A percentile compares a stretch with the other conserved stretches of the same genome.
phyloP scores from a whole-genome alignment of 1,140 invertebrate species.

The Drosophila sp. region DNA sequence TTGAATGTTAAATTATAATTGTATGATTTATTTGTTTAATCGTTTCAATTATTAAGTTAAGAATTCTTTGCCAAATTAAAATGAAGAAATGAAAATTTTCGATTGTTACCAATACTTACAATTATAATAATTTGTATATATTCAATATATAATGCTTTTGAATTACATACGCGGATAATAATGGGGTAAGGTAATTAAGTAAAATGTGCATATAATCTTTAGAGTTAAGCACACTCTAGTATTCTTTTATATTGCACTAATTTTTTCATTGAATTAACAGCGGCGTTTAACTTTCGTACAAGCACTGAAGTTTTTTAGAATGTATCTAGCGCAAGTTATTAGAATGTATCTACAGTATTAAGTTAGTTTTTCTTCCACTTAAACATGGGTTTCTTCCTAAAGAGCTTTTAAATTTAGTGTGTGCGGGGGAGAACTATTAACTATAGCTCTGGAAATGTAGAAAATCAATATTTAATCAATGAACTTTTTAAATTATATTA shows the following conservation, averaged over 20 bases:
- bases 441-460: no score
- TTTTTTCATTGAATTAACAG: no score
- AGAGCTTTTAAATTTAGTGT: background rate
- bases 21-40: no score
- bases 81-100: background rate
- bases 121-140: no score
- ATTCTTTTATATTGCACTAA: background rate
- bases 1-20: no score
- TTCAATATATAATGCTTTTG: no score
- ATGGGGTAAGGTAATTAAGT: background rate
- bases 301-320: no score
- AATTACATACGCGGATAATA: no score
- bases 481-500: no score
- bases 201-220: background rate
- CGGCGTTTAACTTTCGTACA: background rate
- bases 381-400: background rate
- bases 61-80: background rate
- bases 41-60: background rate
- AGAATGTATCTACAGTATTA: background rate
- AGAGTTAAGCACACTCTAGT: background rate
- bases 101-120: background rate
- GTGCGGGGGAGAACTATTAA: no score
- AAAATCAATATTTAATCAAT: no score
- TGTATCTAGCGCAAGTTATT: background rate
- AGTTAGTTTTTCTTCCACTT: background rate